phyloP scores from a whole-genome alignment of 2,888 invertebrate species.

The Caenorhabditis sp. region DNA sequence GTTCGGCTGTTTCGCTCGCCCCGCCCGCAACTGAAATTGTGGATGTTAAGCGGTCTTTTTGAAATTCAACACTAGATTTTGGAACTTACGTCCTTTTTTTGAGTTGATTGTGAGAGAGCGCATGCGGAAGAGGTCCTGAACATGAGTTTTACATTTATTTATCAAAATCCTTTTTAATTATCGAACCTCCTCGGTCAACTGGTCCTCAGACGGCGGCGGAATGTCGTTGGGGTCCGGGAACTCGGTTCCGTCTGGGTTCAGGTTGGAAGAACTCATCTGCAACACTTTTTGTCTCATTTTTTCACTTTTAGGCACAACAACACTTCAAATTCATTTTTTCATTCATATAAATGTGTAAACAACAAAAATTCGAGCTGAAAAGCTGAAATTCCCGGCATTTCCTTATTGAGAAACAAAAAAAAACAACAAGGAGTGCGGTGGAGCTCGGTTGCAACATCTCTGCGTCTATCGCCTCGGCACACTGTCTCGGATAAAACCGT shows the following conservation, averaged over 20 bases:
- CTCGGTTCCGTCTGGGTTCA: slow-evolving; percentile 40
- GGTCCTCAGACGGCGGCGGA: slow-evolving; percentile 60
- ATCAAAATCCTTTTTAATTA: neutral
- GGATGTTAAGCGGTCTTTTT: no score
- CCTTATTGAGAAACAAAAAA: slow-evolving; percentile 30
- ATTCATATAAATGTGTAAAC: neutral
- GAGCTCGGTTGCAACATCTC: slow-evolving; percentile 28
- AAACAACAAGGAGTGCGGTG: neutral
- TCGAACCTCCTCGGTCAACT: slow-evolving; percentile 63
- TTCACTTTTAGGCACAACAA: neutral
- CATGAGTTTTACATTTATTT: no score
- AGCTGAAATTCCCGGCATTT: no score
- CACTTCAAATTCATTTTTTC: neutral
- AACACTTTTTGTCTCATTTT: neutral
- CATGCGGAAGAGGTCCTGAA: slow-evolving; percentile 65
- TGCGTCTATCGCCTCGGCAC: slow-evolving; percentile 18
- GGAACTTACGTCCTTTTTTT: slow-evolving; percentile 51
- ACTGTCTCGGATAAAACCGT: slow-evolving; percentile 23
- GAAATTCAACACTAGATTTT: no score
- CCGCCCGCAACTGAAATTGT: slow-evolving; percentile 40
- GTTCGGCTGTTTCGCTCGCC: slow-evolving; percentile 69
- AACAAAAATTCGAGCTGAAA: no score
- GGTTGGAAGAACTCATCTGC: slow-evolving; percentile 37
- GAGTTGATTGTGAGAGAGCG: slow-evolving; percentile 56
- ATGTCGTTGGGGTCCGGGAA: slow-evolving; percentile 55